Base-by-base conservation (phyloP, 2,888 invertebrate species). In the Coleophora deauratella region DNA sequence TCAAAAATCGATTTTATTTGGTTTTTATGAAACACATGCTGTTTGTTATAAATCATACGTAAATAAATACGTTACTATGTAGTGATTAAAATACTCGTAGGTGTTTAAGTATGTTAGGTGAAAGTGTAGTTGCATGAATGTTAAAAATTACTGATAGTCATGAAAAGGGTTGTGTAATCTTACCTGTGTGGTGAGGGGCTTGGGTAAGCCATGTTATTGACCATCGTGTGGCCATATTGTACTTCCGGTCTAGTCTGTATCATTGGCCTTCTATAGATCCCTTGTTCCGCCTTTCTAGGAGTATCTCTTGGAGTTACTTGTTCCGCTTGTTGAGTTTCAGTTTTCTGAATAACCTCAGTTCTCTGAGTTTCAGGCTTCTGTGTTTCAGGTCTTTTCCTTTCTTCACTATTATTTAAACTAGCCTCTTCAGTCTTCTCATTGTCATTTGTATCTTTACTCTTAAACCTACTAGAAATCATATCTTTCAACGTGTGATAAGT, bases 401-500 rank as follows among this genome's bases (percentile, higher is more conserved):
- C 91, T 49, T 90, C 91, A 40, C 88, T 85, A 50, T 91, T 91
- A 62, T 91, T 91, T 39, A 91, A 68, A 54, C 87, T 76, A 1
- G 75, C 61, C 52, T 86, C 84, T 34, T 79, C 81, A 33, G 63
- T 69, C 44, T 78, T 86, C 21, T 88, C 89, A 41, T 80, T 86
- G 15, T 89, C 89, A 59, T 74, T 85, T 35, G 73, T 89, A 21
- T 86, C 86, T 64, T 88, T 89, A 54, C 87, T 90, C 57, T 91
- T 91, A 68, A 94, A 93, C 59, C 91, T 89, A 67, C 91, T 93
- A 14, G 93, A 93, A 62, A 94, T 93, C 87, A 94, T 92, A 59
- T 93, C 93, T 82, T 93, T 93, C 47, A 94, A 88, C 3, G 93
- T 93, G 66, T 94, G 91, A 62, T 93, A 93, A 0, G 93, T 93